Conservation (phyloP, 2,888 invertebrate species). For the Stramonita haemastoma region DNA sequence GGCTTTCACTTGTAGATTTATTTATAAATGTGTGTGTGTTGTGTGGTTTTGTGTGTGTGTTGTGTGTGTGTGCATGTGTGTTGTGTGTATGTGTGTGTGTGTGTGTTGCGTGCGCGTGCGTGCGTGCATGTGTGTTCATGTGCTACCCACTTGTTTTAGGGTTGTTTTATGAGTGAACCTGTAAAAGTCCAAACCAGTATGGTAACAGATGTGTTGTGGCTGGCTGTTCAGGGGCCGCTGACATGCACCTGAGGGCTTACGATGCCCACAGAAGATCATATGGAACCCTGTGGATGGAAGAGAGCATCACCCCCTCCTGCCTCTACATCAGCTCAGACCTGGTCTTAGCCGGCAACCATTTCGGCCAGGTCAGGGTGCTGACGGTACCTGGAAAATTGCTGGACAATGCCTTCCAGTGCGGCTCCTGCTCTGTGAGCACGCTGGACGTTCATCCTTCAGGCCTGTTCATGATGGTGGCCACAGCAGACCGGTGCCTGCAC, state of each 20-base stretch:
- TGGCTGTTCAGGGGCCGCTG: not conserved
- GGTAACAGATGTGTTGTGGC: not conserved
- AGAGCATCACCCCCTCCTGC: not conserved
- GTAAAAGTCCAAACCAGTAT: not conserved
- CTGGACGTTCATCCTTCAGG: not conserved
- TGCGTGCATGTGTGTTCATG: not conserved
- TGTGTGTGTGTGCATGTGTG: not conserved
- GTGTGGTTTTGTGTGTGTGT: not conserved
- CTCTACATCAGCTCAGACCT: not conserved
- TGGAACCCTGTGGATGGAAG: not conserved
- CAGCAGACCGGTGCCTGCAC: not conserved
- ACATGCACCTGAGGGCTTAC: not conserved
- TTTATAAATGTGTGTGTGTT: too few species aligned
- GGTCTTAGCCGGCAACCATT: conserved; percentile 17
- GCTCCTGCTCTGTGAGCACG: not conserved
- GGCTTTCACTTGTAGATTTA: too few species aligned
- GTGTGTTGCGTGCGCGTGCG: not conserved
- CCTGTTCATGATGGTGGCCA: not conserved
- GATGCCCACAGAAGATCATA: not conserved
- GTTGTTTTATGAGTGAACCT: not conserved
- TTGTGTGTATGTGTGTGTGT: not conserved
- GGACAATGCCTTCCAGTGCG: not conserved
- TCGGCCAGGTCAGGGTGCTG: not conserved
- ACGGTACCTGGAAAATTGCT: not conserved
- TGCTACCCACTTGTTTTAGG: not conserved